These are phyloP conservation scores for Argyresthia goedartella DNA, from an alignment of 2,888 invertebrate genomes.

Conservation along the genomic window DNA sequence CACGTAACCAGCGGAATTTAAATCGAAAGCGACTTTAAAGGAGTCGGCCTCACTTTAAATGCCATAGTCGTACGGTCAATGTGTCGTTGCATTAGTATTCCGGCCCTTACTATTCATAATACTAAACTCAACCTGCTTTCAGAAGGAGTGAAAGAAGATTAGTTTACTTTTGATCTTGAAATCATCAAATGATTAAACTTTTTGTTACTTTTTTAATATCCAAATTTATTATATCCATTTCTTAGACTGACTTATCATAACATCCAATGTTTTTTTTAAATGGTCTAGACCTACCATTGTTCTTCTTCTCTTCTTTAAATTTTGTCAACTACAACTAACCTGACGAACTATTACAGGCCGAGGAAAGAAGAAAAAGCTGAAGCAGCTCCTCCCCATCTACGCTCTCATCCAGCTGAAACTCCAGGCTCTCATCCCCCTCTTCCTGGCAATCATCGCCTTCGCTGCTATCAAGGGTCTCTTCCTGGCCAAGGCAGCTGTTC, in stretches of 20 bases:
- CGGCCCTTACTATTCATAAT: not conserved
- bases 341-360: constrained; percentile 64
- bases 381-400: constrained; percentile 80
- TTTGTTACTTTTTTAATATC: too few species aligned
- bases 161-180: too few species aligned
- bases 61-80: constrained; percentile 1
- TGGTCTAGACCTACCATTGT: too few species aligned
- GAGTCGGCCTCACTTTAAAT: not conserved
- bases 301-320: not conserved
- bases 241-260: too few species aligned
- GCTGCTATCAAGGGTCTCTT: constrained; percentile 88
- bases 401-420: constrained; percentile 84
- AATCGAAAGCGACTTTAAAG: constrained; percentile 41
- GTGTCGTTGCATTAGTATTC: constrained; percentile 1
- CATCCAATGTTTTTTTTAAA: too few species aligned
- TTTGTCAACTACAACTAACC: not conserved
- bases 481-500: constrained; percentile 85
- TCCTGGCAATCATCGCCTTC: constrained; percentile 80
- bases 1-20: constrained; percentile 57
- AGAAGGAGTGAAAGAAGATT: too few species aligned
- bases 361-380: constrained; percentile 85
- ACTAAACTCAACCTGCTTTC: not conserved
- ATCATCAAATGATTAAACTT: too few species aligned
- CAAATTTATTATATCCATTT: too few species aligned
- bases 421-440: constrained; percentile 82